phyloP scores from a whole-genome alignment of 2,888 invertebrate genomes.

The Hypena proboscidalis region DNA sequence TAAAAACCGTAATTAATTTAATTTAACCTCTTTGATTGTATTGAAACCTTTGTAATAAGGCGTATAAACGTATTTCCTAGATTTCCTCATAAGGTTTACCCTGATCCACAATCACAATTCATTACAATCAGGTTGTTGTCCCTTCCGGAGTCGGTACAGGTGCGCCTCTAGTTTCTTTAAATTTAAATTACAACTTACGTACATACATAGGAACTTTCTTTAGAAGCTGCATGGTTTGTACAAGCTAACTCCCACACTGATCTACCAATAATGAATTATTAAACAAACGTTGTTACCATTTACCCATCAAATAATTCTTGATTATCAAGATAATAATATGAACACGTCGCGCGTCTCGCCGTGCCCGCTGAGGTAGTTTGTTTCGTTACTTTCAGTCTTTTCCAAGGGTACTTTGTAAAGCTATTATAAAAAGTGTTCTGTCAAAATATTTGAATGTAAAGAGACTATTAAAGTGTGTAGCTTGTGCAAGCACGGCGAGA shows the following conservation, averaged over 20 bases:
- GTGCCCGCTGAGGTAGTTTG: conserved; percentile 43
- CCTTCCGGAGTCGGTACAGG: conserved; percentile 60
- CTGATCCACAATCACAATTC: conserved; percentile 72
- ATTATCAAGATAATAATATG: conserved; percentile 67
- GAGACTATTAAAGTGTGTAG: conserved; percentile 33
- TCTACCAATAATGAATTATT: conserved; percentile 79
- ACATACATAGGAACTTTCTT: conserved; percentile 86
- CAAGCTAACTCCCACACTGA: conserved; percentile 85
- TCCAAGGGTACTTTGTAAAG: conserved; percentile 36
- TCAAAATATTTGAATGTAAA: conserved; percentile 39
- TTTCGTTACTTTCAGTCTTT: conserved; percentile 39
- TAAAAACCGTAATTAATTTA: background rate
- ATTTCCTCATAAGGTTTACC: conserved; percentile 66
- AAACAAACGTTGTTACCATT: conserved; percentile 73
- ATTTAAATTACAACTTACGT: conserved; percentile 84
- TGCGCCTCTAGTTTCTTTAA: conserved; percentile 76
- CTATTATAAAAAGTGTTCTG: conserved; percentile 39
- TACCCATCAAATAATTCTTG: conserved; percentile 71
- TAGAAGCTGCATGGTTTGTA: conserved; percentile 86
- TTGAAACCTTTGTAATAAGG: conserved; percentile 21
- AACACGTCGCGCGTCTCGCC: conserved; percentile 46
- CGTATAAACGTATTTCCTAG: conserved; percentile 31
- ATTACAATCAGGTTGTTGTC: conserved; percentile 61
- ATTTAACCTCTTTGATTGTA: background rate
- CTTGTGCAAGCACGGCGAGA: conserved; percentile 48